Conservation (phyloP, 2,888 invertebrate genomes). For the Drosophila macrospina region DNA sequence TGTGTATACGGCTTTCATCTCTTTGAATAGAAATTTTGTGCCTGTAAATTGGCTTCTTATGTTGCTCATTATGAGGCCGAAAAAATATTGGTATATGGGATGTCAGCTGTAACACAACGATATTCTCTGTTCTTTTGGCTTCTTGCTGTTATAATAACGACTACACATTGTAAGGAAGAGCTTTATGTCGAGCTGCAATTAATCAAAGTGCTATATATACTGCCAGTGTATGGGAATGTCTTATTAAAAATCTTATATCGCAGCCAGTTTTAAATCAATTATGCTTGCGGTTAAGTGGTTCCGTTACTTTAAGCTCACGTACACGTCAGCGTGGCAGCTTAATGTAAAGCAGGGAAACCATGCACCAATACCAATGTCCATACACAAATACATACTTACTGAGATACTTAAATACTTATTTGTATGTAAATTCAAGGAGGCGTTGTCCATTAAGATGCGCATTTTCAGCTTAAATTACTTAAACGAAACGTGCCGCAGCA, state of each 20-base stretch:
- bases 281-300: conserved; percentile 37
- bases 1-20: conserved; percentile 31
- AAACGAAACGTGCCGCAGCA: neutral
- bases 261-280: conserved; percentile 42
- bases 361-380: conserved; percentile 4
- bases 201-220: conserved; percentile 25
- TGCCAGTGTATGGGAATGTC: neutral
- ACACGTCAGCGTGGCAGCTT: neutral
- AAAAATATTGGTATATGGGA: conserved; percentile 30
- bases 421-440: conserved; percentile 14
- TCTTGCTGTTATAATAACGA: conserved; percentile 34
- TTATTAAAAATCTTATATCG: conserved; percentile 14
- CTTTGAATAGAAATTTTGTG: conserved; percentile 48
- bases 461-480: conserved; percentile 23
- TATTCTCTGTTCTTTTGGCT: conserved; percentile 20
- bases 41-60: conserved; percentile 56
- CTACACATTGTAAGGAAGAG: conserved; percentile 30
- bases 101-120: neutral
- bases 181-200: conserved; percentile 25
- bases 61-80: conserved; percentile 37
- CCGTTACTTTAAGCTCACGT: conserved; percentile 37
- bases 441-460: conserved; percentile 12
- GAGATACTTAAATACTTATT: conserved; percentile 18
- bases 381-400: neutral
- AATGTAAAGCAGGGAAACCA: conserved; percentile 1